Base-by-base conservation (phyloP, 1,140 invertebrate species). In the Drosophila tsacasi region DNA sequence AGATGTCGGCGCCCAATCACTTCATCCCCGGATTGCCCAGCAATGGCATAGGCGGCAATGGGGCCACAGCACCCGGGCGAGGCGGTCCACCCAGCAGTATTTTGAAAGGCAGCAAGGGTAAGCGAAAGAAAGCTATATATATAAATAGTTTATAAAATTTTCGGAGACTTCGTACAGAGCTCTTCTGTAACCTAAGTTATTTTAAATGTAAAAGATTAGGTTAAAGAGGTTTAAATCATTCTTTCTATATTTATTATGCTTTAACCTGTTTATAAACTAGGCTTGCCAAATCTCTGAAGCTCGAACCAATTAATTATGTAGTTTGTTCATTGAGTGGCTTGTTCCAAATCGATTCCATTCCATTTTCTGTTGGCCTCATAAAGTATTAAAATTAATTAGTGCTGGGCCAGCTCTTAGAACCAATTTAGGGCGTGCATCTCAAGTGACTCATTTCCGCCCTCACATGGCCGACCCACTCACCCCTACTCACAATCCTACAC, bases 91-190 rank as follows among this genome's bases (percentile, higher is more conserved):
- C 84, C 35, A 89, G 69, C 67, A 90, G 85, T 60, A 90, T 90
- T 5, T 49, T 90, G 0, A 90, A 90, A 46, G 85, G 85, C n/a
- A 90, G 85, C 82, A 90, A 90, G 61, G 85, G 85, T 90, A 57
- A 74, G 67, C 1, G 1, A 32, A 46, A 25, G 32, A 39, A 46
- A 25, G n/a, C 12, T 35, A 27, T 9, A 21, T 10, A 12, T n/a
- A 55, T 13, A 54, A 39, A 30, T 55, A 32, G 17, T 30, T 35
- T 13, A 5, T 7, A 30, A n/a, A 7, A 63, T 19, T 52, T 46
- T 1, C 19, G 2, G 19, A 21, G 42, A 21, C 2, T 46, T 13
- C 6, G 2, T 21, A 3, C 0, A 44, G 42, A 40, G 17, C 0
- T 40, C 37, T 39, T 39, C 2, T 15, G 15, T 17, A 32, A 12